Evolutionary conservation across 2,888 invertebrate genomes (phyloP), one percentile per base, ranked within the genome.

Genomic region (Eilema depressum): DNA sequence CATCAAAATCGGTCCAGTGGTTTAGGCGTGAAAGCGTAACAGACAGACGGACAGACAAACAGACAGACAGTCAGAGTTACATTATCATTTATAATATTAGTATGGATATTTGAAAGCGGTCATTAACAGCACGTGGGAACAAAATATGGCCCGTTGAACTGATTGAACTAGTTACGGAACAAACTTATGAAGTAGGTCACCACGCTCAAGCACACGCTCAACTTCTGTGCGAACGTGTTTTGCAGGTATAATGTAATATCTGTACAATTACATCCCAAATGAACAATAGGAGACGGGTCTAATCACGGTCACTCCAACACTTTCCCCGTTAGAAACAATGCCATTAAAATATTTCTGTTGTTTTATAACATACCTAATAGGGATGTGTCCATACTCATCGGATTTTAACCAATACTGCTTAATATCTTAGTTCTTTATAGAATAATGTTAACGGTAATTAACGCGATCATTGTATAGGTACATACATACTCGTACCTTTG

Each of bases 171-270:
- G 66, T 67, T 61, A n/a, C 3, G 25, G 59, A 37, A 70, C 64
- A 53, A 66, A 62, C 56, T 30, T 66, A 57, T 62, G 66, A 70
- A 61, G 23, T 61, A 30, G 47, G 67, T 67, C 47, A 53, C 30
- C 23, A 53, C 7, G 41, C 60, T 60, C 14, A 28, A 41, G 41
- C 41, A 20, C 20, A 8, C 66, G 28, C 41, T 47, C 26, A 41
- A 28, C 59, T 60, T 47, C 20, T 60, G n/a, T 41, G 7, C 20
- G 53, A 10, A 53, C 53, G 53, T 53, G 53, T 53, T 53, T 53
- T 53, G 53, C 53, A 66, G 26, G 37, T 37, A 59, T 33, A 14
- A 30, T 20, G 25, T 64, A 56, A 56, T 30, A 30, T 66, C 17
- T 25, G 26, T 37, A 25, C 5, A 37, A 20, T 26, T n/a, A 33